A percentile compares a stretch with the other conserved stretches of the same genome.
phyloP scores from a whole-genome alignment of 2,888 invertebrate species.

The Matsumyia berberina region DNA sequence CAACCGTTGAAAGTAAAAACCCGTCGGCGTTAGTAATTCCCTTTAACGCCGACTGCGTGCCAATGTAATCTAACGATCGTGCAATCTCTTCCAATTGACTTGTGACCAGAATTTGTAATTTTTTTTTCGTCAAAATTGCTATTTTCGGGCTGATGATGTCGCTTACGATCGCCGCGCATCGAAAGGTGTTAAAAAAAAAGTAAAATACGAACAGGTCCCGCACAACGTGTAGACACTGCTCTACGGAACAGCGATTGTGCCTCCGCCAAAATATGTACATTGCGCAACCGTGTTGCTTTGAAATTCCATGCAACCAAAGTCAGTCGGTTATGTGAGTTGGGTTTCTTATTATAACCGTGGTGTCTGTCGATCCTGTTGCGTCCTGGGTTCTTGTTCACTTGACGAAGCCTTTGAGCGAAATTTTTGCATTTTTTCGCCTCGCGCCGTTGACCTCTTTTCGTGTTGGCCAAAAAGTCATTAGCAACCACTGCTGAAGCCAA shows the following conservation, averaged over 20 bases:
- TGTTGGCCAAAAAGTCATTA: slow-evolving; percentile 48
- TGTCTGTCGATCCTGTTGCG: neutral
- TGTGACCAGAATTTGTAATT: slow-evolving; percentile 55
- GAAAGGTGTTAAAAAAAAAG: slow-evolving; percentile 18
- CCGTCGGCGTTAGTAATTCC: neutral
- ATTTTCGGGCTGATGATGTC: slow-evolving; percentile 32
- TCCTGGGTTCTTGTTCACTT: slow-evolving; percentile 15
- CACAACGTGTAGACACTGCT: neutral
- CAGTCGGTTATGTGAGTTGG: slow-evolving; percentile 32
- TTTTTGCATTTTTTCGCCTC: slow-evolving; percentile 1
- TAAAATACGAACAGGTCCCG: too few species aligned
- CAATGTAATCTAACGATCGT: slow-evolving; percentile 16
- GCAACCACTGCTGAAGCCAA: slow-evolving; percentile 35
- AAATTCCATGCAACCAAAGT: slow-evolving; percentile 40
- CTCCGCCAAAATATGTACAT: slow-evolving; percentile 29
- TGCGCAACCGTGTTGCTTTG: slow-evolving; percentile 57
- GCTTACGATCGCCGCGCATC: slow-evolving; percentile 38
- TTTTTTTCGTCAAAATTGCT: slow-evolving; percentile 33
- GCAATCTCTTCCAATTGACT: slow-evolving; percentile 32
- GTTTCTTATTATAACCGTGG: slow-evolving; percentile 14
- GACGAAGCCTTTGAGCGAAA: neutral
- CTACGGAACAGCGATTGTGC: neutral
- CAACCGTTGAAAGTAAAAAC: slow-evolving; percentile 7
- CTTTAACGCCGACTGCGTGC: neutral
- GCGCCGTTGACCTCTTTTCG: slow-evolving; percentile 32